Evolutionary conservation across 1,140 invertebrate genomes (phyloP), one percentile per base, ranked within the genome.

Genomic region (Fragariocoptes setiger): DNA sequence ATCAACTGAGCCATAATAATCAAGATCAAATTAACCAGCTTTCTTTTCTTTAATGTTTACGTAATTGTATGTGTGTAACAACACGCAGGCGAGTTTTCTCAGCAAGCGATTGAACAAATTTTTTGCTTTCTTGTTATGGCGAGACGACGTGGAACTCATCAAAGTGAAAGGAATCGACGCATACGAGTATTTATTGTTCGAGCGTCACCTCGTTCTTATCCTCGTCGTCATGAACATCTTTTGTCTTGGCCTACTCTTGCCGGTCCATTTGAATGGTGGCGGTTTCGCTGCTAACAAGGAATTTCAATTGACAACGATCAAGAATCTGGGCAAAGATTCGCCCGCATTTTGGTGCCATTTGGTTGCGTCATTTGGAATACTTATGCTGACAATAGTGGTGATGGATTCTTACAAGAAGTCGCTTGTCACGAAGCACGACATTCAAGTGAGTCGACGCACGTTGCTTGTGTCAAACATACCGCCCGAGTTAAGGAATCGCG

Each of bases 121-220:
- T 31, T 31, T 31, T n/a, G 8, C 25, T n/a, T 8, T 31, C 25
- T 31, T 31, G 8, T 31, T 31, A 8, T 8, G n/a, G 25, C 8
- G 8, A n/a, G n/a, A 8, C 25, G 76, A 82, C 55, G 69, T 74
- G 44, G 71, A 85, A 48, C 71, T 90, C 39, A 60, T 75, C 20
- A 63, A 70, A 41, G 76, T 82, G 54, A 78, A 78, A 54, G 85
- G 85, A 1, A 70, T 71, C 1, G 85, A 92, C 67, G 82, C 83
- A 4, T 67, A 85, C 12, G 73, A 88, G 56, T 94, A 92, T 54
- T 61, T 92, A 43, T 76, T 75, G 3, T 92, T 92, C 57, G 79
- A 90, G 57, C 66, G 76, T 46, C 78, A 92, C 59, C 64, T 90
- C 19, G 76, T 92, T 48, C 59, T 76, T 4, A 68, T 83, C 40